These are phyloP conservation scores for Lithobates pipiens DNA, from an alignment of 2,797 vertebrate genomes.

Conservation along the genomic window DNA sequence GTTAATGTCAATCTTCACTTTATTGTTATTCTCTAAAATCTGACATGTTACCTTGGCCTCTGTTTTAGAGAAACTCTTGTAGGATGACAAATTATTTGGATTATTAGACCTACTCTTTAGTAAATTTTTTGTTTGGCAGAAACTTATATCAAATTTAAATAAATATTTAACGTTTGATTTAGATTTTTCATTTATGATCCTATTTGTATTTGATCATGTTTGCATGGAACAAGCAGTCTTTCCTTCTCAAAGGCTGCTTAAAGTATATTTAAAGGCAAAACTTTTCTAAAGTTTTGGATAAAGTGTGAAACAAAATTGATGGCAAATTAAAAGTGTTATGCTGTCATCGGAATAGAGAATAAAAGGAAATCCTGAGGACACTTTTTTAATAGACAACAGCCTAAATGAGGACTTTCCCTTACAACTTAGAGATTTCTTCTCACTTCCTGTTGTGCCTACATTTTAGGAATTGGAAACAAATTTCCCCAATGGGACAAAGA, in stretches of 20 bases:
- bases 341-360: too few species aligned
- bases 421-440: too few species aligned
- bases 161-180: not conserved
- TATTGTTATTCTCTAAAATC: slow-evolving; percentile 82
- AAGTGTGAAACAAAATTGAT: too few species aligned
- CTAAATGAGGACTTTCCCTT: too few species aligned
- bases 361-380: too few species aligned
- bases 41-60: slow-evolving; percentile 74
- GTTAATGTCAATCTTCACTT: slow-evolving; percentile 81
- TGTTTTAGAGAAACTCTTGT: slow-evolving; percentile 30
- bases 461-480: too few species aligned
- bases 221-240: not conserved
- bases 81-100: slow-evolving; percentile 32
- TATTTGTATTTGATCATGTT: not conserved
- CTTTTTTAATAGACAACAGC: too few species aligned
- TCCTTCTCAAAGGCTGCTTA: not conserved
- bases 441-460: too few species aligned
- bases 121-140: slow-evolving; percentile 11
- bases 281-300: too few species aligned
- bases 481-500: too few species aligned
- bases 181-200: not conserved
- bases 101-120: slow-evolving; percentile 22
- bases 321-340: too few species aligned
- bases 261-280: not conserved
- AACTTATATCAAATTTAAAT: slow-evolving; percentile 3